Base-by-base conservation (phyloP, 2,888 invertebrate genomes). In the Quadriops clusia region DNA sequence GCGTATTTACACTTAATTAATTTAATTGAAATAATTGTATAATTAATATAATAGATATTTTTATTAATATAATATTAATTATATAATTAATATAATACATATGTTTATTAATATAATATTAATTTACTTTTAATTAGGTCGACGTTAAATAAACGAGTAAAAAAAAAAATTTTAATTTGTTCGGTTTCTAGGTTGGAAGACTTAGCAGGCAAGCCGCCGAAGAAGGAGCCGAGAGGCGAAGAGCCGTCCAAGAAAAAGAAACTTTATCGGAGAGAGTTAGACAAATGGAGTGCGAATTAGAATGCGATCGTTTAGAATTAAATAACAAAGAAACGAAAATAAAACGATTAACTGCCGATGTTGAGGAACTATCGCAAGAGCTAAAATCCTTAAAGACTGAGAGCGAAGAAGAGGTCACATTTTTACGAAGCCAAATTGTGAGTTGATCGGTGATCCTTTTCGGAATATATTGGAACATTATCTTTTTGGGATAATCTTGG, bases 171-270 rank as follows among this genome's bases (percentile, higher is more conserved):
- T 23, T 14, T 23, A 12, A 28, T 9, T 33, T 14, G 10, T 30
- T 33, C 3, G 14, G 17, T 37, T 49, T 53, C 22, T 43, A 75
- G 75, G 78, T 81, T 38, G 82, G 81, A 45, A 73, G 86, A 37
- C 60, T 86, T 36, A 84, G 83, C 44, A 70, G 83, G 34, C 86
- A 83, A 58, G 84, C 82, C 17, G 87, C 80, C 20, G 89, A 82
- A 49, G 85, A 86, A 57, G 82, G 84, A 13, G 70, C 78, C 3
- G 86, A 86, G 52, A 71, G 85, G 41, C 67, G 85, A 45, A 68
- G 80, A 43, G 78, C 81, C 0, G 72, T 82, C 25, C 67, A 68
- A 27, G 75, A 79, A 39, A 75, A 76, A 43, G 77, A 73, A 47
- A 70, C 70, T 42, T 61, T 78, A 41, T 66, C 67, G 38, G 74